Base-by-base conservation (phyloP, 1,140 invertebrate genomes). In the Ceratitis capitata region DNA sequence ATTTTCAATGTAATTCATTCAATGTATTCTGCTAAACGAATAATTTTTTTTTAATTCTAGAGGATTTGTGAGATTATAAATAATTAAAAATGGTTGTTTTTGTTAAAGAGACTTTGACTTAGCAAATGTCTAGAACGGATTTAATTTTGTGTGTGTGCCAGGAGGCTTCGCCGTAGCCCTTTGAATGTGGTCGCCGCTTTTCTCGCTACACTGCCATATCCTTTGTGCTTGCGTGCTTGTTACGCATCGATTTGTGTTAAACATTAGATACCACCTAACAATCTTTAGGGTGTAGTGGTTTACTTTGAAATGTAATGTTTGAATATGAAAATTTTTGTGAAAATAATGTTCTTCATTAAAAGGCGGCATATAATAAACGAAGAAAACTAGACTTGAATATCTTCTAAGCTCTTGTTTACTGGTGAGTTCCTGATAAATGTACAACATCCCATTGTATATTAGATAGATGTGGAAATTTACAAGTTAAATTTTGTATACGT, bases 181-280 rank as follows among this genome's bases (percentile, higher is more conserved):
- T 32, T 39, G 29, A 35, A 32, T 69, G 35, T 39, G 69, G 82
- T 49, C 51, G 42, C 82, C 82, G 49, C 82, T 83, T 45, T 83
- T 53, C 47, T 83, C 82, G 82, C 82, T 51, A 53, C 42, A 83
- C 32, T 51, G 26, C 42, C 82, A 53, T 83, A 83, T 83, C 82
- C 82, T 49, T 83, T 83, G 82, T 83, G 51, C 26, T 83, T 49
- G 45, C 82, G 82, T 83, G 82, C 82, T 53, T 53, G 51, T 83
- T 89, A 90, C 89, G 89, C 89, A 90, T 90, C 89, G 89, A 90
- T 90, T 90, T 90, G 89, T 89, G 88, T 88, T 90, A 89, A 90
- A 90, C 88, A 87, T 90, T 90, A 90, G 89, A 90, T 90, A 90
- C 89, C 89, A 89, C 89, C 89, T 90, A 90, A 90, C 89, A 90